Evolutionary conservation across 1,140 invertebrate species (phyloP), one percentile per base, ranked within the genome.

Genomic region (Heliconius hermathena): DNA sequence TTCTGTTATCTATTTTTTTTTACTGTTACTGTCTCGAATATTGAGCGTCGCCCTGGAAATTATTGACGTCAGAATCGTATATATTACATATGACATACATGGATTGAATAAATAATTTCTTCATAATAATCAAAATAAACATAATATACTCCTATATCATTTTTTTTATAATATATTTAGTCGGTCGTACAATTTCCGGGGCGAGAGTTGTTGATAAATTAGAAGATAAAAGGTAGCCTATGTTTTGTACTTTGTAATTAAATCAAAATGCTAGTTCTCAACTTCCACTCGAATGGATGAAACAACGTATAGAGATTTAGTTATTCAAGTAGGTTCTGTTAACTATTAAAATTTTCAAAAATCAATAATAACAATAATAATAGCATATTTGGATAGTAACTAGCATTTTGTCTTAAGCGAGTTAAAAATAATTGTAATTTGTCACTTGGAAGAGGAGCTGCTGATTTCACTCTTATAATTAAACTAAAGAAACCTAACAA

Each of bases 181-280:
- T 83, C 84, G 85, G 54, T 60, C 81, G 78, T 84, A 85, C 73
- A 81, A 81, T 78, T 78, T 81, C 83, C 88, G 83, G 90, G 90
- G 88, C 89, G 87, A 88, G 84, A 83, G 73, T 80, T 82, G 86
- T 81, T 82, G 85, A 87, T 90, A 88, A 89, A 88, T 88, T 88
- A 90, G 78, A 74, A 84, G 73, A 85, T 84, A 86, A 38, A 88
- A 88, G 83, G 87, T 90, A 90, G 89, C 89, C 88, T 91, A 90
- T 89, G 86, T 89, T 94, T 94, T 94, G 93, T 94, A 94, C 93
- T 94, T 93, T 91, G 90, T 91, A 91, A 93, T 89, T 90, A 93
- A 92, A 89, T 81, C 83, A 85, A 86, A 88, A 85, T 85, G 88
- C 88, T 88, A 84, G 84, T 80, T 84, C 52, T 54, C 46, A 78